A percentile compares a stretch with the other conserved stretches of the same genome.
phyloP scores from a whole-genome alignment of 2,797 vertebrate species.

The Thaleichthys pacificus region DNA sequence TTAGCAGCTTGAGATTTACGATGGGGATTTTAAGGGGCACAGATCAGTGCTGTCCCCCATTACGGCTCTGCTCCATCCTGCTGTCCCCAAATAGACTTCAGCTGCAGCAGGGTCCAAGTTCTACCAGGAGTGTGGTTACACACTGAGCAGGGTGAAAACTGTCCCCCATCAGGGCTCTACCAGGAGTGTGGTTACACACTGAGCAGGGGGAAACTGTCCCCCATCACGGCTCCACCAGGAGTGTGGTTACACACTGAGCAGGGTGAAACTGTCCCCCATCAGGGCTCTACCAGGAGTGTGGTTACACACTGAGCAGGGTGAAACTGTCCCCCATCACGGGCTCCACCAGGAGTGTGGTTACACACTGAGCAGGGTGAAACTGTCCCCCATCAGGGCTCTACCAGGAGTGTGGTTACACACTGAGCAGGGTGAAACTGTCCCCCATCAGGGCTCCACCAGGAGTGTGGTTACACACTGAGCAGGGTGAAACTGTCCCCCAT shows the following conservation, averaged over 20 bases:
- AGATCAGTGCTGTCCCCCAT: conserved; percentile 25
- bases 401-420: too few species aligned
- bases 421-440: too few species aligned
- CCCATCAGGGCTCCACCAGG: not conserved
- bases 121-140: too few species aligned
- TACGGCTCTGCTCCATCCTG: conserved; percentile 6
- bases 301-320: not conserved
- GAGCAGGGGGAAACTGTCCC: not conserved
- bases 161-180: not conserved
- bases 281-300: not conserved
- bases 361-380: not conserved
- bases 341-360: not conserved
- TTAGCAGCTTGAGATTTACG: conserved; percentile 22
- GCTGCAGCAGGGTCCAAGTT: not conserved
- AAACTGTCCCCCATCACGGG: not conserved
- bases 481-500: not conserved
- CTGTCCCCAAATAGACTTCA: conserved; percentile 10
- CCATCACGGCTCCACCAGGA: too few species aligned
- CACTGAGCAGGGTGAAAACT: too few species aligned
- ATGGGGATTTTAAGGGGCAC: conserved; percentile 17
- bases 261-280: too few species aligned
- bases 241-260: too few species aligned
- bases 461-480: not conserved
- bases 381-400: not conserved
- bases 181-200: not conserved